Evolutionary conservation across 2,113 vertebrate genomes (phyloP), one percentile per base, ranked within the genome.

Genomic region (Perccottus glenii): DNA sequence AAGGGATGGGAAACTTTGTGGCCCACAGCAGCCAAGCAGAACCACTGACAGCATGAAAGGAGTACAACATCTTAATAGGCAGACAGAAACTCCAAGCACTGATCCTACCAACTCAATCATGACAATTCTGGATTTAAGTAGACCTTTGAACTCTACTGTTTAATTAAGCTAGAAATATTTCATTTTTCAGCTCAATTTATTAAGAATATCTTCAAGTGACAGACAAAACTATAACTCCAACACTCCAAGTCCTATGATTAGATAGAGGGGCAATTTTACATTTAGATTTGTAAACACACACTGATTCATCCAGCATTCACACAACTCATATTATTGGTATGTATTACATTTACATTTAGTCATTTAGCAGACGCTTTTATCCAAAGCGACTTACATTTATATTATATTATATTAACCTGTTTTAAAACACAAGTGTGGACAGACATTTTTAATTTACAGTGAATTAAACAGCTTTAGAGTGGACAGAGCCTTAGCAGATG

Each of bases 1-100:
- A 87, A 84, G 86, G 81, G 78, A 80, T 71, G 86, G 71, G 78
- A 83, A 88, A 83, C 75, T 61, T 83, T 71, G 74, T 55, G 71
- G 77, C 85, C 80, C 48, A 16, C 47, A 9, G 87, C 78, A 81
- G 73, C 67, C 44, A 16, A 66, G 83, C 83, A 62, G 58, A 82
- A 81, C 65, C 46, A 40, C 71, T n/a, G 67, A 69, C 32, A 33
- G 76, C 52, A 53, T 48, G 43, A 59, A 61, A 68, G 19, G 38
- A 76, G 55, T 6, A 12, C 72, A 66, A 65, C 52, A 50, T 71
- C 45, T 67, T 19, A 8, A 48, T 9, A 15, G 60, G 7, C 51
- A 63, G 9, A 16, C 60, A 64, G 53, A 62, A 43, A 67, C 78
- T 42, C 56, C 61, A 32, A 56, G 40, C 57, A 61, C 10, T 64